Percentiles rank a stretch among this genome's conserved stretches.
phyloP scores from a whole-genome alignment of 1,140 invertebrate genomes.

The Phocides pigmalion region DNA sequence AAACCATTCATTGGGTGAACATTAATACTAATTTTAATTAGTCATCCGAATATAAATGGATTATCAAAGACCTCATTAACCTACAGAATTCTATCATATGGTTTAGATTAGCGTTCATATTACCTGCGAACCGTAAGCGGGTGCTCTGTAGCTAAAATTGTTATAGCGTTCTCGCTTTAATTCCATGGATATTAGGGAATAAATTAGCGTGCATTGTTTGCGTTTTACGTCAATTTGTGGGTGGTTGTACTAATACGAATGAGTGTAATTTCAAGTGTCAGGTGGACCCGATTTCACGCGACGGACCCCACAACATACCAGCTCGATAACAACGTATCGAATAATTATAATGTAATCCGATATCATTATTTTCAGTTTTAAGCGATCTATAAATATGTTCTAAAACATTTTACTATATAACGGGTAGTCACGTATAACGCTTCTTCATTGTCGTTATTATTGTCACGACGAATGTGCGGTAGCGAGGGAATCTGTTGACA shows the following conservation, averaged over 20 bases:
- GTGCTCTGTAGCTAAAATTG: not conserved
- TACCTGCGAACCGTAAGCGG: not conserved
- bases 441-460: too few relatives aligned
- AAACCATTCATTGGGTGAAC: too few relatives aligned
- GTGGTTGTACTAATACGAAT: not conserved
- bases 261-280: not conserved
- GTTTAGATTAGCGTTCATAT: conserved; percentile 7
- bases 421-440: too few relatives aligned
- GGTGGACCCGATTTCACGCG: conserved; percentile 1
- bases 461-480: too few relatives aligned
- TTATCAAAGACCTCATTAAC: conserved; percentile 17
- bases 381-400: too few relatives aligned
- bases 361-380: too few relatives aligned
- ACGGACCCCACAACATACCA: not conserved
- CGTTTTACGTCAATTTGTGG: not conserved
- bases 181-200: not conserved
- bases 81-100: not conserved
- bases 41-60: not conserved
- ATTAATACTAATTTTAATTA: conserved; percentile 7
- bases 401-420: too few relatives aligned
- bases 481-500: too few relatives aligned
- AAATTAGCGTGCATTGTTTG: not conserved
- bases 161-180: not conserved
- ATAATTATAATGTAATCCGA: too few relatives aligned
- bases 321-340: not conserved